Conservation (phyloP, 1,140 invertebrate genomes). For the Pentalonia nigronervosa region DNA sequence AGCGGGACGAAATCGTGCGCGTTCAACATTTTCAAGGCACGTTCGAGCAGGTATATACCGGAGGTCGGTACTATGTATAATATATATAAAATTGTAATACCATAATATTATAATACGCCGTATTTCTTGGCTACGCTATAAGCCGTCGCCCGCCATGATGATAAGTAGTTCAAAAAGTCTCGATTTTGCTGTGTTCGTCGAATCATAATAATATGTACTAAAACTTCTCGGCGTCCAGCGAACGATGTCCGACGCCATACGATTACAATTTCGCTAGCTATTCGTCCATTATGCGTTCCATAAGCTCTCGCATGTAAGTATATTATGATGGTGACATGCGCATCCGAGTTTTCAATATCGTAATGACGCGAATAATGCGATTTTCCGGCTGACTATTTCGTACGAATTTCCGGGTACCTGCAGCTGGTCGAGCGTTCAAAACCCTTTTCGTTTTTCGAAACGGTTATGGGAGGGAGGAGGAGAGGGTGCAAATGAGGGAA, state of each 20-base stretch:
- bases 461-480: fast-evolving
- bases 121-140: neutral
- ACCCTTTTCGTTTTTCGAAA: neutral
- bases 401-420: neutral
- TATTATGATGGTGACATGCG: neutral
- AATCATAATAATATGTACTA: neutral
- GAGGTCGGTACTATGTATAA: no score
- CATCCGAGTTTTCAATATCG: neutral
- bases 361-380: neutral
- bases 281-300: neutral
- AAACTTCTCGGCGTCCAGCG: no score
- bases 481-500: fast-evolving
- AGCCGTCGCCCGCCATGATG: neutral
- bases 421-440: neutral
- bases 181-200: neutral
- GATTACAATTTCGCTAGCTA: neutral
- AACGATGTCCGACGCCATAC: neutral
- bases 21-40: neutral
- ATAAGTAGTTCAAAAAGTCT: neutral
- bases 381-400: neutral
- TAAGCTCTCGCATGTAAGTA: neutral
- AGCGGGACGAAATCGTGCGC: neutral
- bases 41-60: no score
- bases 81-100: no score
- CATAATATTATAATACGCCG: no score